Evolutionary conservation across 2,113 vertebrate species (phyloP).

Genomic region (Chaetodon auriga): DNA sequence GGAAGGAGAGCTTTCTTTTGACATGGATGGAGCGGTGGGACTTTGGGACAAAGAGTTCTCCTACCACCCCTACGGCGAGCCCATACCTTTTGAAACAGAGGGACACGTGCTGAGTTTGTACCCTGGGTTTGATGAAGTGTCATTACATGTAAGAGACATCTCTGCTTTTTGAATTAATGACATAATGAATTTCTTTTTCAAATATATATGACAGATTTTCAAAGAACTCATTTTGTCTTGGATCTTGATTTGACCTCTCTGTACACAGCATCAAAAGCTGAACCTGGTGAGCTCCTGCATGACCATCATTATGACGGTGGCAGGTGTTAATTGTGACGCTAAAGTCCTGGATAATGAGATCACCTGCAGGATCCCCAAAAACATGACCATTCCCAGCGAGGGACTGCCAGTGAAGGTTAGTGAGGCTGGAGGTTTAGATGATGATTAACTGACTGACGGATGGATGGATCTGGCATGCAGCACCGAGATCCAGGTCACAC

Average conservation of each 20-base stretch:
- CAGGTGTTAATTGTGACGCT: conserved; percentile 87
- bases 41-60: conserved; percentile 83
- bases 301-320: conserved; percentile 90
- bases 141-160: conserved; percentile 85
- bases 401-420: conserved; percentile 88
- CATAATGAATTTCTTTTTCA: neutral
- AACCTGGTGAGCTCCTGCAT: conserved; percentile 88
- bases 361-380: conserved; percentile 88
- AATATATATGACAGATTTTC: neutral
- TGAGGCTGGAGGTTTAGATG: neutral
- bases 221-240: neutral
- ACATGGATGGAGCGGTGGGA: conserved; percentile 85
- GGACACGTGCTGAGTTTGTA: conserved; percentile 81
- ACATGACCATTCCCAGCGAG: conserved; percentile 80
- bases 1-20: conserved; percentile 87
- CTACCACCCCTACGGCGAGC: conserved; percentile 85
- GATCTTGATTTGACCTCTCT: neutral
- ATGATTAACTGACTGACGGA: neutral
- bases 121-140: conserved; percentile 85
- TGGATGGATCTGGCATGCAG: neutral
- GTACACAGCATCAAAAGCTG: conserved; percentile 88
- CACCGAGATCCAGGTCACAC: fast-evolving
- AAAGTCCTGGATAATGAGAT: conserved; percentile 91
- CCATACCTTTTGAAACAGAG: conserved; percentile 82
- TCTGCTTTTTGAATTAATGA: neutral